These are phyloP conservation scores for Anoplopoma fimbria DNA, from an alignment of 2,113 vertebrate species.

Conservation along the genomic window DNA sequence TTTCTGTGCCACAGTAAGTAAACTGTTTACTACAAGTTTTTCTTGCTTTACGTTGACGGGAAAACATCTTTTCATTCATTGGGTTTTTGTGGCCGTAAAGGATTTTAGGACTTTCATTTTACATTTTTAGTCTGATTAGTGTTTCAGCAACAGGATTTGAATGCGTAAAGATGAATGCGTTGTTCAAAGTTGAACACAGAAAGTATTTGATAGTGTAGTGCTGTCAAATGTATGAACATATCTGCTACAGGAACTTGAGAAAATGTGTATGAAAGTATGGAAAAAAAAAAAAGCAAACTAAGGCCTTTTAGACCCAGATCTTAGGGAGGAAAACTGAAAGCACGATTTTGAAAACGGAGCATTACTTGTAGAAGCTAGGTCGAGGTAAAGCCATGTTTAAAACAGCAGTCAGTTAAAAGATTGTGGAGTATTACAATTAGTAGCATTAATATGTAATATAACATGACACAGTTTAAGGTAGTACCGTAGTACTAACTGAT, in stretches of 20 bases:
- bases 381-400: background rate
- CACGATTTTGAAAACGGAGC: background rate
- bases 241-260: background rate
- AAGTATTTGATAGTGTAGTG: background rate
- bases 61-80: conserved; percentile 45
- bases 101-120: background rate
- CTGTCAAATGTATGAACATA: background rate
- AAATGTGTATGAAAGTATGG: too few species aligned
- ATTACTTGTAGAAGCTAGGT: background rate
- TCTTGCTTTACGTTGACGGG: background rate
- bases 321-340: background rate
- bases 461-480: background rate
- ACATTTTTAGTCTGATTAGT: background rate
- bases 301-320: background rate
- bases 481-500: background rate
- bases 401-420: background rate
- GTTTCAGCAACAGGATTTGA: background rate
- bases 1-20: conserved; percentile 71
- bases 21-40: conserved; percentile 44
- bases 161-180: conserved; percentile 6
- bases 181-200: background rate
- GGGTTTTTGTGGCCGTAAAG: background rate
- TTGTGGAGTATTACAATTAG: background rate
- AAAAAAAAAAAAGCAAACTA: background rate
- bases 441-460: background rate